Conservation (phyloP, 2,888 invertebrate species). For the Ectobius pallidus region DNA sequence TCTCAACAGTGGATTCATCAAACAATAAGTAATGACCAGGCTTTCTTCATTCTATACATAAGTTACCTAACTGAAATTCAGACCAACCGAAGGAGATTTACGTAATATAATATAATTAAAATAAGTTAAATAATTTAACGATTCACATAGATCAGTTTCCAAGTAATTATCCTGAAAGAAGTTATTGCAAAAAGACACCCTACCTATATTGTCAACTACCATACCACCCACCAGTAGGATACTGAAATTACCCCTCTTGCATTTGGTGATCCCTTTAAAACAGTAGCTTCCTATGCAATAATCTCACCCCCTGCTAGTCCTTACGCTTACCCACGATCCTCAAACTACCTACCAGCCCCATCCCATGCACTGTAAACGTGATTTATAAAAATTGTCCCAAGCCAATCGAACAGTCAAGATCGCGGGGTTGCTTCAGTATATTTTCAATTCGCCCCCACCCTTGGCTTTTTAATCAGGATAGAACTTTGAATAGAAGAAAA, state of each 20-base stretch:
- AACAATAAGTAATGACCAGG: too few relatives aligned
- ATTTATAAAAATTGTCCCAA: constrained; percentile 35
- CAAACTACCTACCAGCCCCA: constrained; percentile 1
- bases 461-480: constrained; percentile 21
- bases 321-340: not conserved
- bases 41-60: too few relatives aligned
- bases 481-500: constrained; percentile 25
- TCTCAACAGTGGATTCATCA: too few relatives aligned
- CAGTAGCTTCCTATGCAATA: constrained; percentile 7
- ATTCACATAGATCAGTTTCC: too few relatives aligned
- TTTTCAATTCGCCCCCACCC: constrained; percentile 24
- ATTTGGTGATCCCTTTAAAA: constrained; percentile 16
- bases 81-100: too few relatives aligned
- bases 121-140: too few relatives aligned
- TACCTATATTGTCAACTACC: not conserved
- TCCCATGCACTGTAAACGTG: constrained; percentile 20
- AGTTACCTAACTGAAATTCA: too few relatives aligned
- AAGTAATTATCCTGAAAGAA: too few relatives aligned
- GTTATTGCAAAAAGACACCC: constrained; percentile 2
- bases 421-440: constrained; percentile 11
- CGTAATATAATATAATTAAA: too few relatives aligned
- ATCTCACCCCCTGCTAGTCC: not conserved
- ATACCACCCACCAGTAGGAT: constrained; percentile 4
- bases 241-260: constrained; percentile 1
- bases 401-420: constrained; percentile 31